Evolutionary conservation across 2,888 invertebrate species (phyloP).

Genomic region (Sipha maydis): DNA sequence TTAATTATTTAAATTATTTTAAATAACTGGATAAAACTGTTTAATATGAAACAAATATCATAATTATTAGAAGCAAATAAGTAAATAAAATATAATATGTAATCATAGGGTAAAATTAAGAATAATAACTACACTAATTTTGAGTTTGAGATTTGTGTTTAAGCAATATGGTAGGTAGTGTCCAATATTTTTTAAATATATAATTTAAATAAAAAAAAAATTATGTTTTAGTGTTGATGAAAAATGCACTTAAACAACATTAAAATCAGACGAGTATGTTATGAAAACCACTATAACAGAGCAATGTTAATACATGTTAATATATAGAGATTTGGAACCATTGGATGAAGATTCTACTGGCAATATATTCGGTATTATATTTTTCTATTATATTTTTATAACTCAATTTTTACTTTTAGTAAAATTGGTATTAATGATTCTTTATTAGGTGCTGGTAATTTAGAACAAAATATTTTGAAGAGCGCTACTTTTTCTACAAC

Average conservation of each 20-base stretch:
- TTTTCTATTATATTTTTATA: conserved; percentile 45
- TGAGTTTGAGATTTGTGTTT: too few species aligned
- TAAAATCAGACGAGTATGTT: conserved; percentile 75
- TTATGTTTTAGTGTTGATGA: conserved; percentile 65
- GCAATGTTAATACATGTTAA: conserved; percentile 87
- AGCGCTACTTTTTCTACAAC: conserved; percentile 89
- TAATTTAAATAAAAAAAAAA: too few species aligned
- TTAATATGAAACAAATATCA: too few species aligned
- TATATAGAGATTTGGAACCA: conserved; percentile 89
- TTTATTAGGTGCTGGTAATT: conserved; percentile 80
- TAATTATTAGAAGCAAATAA: too few species aligned
- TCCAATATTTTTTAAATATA: background rate
- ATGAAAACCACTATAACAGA: conserved; percentile 76
- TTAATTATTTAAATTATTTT: too few species aligned
- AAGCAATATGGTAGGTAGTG: too few species aligned
- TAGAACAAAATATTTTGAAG: conserved; percentile 86
- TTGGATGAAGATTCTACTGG: conserved; percentile 87
- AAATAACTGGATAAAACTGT: too few species aligned
- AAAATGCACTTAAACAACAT: conserved; percentile 72
- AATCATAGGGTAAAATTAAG: background rate
- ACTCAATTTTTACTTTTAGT: too few species aligned
- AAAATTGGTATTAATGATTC: background rate
- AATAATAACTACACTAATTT: background rate
- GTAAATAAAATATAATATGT: too few species aligned
- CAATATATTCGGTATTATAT: conserved; percentile 80